These are phyloP conservation scores for Hippotragus niger DNA, from an alignment of 2,113 vertebrate genomes.

Conservation along the genomic window DNA sequence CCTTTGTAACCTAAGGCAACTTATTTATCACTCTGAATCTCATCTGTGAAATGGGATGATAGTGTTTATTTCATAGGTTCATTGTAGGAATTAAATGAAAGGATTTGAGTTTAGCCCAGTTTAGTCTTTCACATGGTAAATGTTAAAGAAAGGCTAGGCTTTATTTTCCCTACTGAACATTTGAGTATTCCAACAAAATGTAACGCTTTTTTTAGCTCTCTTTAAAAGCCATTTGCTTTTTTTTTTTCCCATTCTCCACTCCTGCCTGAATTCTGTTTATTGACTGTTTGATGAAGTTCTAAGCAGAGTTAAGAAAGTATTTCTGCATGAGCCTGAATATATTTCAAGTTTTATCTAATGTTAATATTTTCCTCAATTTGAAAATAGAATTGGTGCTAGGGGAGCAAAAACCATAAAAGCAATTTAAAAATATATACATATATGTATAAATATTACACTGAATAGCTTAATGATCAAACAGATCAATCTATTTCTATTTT, in stretches of 20 bases:
- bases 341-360: background rate
- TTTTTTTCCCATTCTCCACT: background rate
- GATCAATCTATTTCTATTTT: background rate
- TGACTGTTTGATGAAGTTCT: background rate
- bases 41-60: background rate
- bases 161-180: background rate
- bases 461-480: background rate
- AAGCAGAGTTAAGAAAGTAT: slow-evolving; percentile 17
- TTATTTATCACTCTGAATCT: background rate
- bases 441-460: background rate
- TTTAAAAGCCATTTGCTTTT: background rate
- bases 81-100: background rate
- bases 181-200: background rate
- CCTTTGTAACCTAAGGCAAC: background rate
- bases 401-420: background rate
- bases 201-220: background rate
- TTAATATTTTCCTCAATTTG: background rate
- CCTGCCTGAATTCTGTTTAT: background rate
- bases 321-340: background rate
- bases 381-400: slow-evolving; percentile 11
- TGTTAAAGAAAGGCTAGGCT: background rate
- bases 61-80: background rate
- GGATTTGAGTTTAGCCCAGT: background rate
- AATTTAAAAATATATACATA: background rate
- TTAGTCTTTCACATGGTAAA: background rate